phyloP scores from a whole-genome alignment of 2,113 vertebrate species.

The Microcebus jonahi region DNA sequence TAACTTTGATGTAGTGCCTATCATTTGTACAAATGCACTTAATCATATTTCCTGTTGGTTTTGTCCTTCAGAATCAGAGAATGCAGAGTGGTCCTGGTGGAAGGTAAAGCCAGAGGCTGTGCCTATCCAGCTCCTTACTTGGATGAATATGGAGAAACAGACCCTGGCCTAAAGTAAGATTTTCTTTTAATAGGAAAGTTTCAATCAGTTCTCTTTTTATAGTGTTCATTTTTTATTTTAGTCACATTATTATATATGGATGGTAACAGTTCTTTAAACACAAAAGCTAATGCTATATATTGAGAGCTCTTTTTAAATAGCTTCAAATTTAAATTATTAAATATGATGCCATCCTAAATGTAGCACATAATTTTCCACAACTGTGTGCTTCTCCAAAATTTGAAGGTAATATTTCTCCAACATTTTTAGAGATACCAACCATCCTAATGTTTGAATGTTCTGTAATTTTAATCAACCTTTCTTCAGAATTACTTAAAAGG shows the following conservation, averaged over 20 bases:
- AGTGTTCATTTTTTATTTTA: not conserved
- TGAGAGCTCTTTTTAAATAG: not conserved
- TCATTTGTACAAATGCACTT: not conserved
- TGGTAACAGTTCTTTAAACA: constrained; percentile 37
- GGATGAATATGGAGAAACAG: constrained; percentile 99
- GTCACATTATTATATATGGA: not conserved
- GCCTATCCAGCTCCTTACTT: constrained; percentile 96
- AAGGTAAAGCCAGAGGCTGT: constrained; percentile 95
- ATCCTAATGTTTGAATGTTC: not conserved
- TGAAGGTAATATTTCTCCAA: not conserved
- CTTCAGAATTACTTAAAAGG: constrained; percentile 41
- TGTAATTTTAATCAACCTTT: constrained; percentile 24
- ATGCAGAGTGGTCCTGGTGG: constrained; percentile 96
- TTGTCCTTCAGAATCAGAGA: constrained; percentile 92
- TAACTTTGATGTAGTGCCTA: not conserved
- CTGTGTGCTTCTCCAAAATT: constrained; percentile 26
- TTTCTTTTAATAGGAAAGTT: not conserved
- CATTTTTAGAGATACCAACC: not conserved
- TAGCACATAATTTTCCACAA: not conserved
- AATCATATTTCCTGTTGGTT: constrained; percentile 55
- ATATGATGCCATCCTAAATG: not conserved
- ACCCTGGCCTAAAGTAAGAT: constrained; percentile 94
- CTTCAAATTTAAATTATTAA: constrained; percentile 35
- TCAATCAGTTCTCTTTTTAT: not conserved
- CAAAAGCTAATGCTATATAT: constrained; percentile 40